Conservation (phyloP, 2,888 invertebrate genomes). For the Lampropteryx suffumata region DNA sequence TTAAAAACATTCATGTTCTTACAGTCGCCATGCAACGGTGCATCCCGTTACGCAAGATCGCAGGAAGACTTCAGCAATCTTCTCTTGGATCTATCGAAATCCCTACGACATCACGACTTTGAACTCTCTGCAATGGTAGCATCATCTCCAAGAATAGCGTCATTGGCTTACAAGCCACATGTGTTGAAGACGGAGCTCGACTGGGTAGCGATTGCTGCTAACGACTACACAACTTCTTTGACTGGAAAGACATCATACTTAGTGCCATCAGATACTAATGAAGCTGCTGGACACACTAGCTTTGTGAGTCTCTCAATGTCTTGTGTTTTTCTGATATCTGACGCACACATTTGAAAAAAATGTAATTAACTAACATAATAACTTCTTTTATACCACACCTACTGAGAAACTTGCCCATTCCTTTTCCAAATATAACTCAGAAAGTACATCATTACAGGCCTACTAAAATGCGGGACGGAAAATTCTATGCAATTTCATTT, state of each 20-base stretch:
- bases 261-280: slow-evolving; percentile 86
- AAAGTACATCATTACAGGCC: no score
- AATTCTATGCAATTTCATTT: no score
- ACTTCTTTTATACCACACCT: no score
- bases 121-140: slow-evolving; percentile 89
- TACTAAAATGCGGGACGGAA: no score
- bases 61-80: slow-evolving; percentile 86
- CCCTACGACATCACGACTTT: slow-evolving; percentile 83
- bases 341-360: no score
- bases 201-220: slow-evolving; percentile 92
- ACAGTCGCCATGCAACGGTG: slow-evolving; percentile 82
- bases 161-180: slow-evolving; percentile 88
- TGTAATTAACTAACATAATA: no score
- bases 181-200: slow-evolving; percentile 86
- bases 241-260: slow-evolving; percentile 89
- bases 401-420: no score
- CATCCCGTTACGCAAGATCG: slow-evolving; percentile 80
- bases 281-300: slow-evolving; percentile 86
- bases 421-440: no score
- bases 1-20: slow-evolving; percentile 29
- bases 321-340: no score
- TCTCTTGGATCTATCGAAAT: slow-evolving; percentile 85
- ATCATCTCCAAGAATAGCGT: slow-evolving; percentile 87
- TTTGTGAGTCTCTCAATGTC: slow-evolving; percentile 84
- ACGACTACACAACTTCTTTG: slow-evolving; percentile 91